These are phyloP conservation scores for Cephalopholis sonnerati DNA, from an alignment of 2,113 vertebrate species.

Conservation along the genomic window DNA sequence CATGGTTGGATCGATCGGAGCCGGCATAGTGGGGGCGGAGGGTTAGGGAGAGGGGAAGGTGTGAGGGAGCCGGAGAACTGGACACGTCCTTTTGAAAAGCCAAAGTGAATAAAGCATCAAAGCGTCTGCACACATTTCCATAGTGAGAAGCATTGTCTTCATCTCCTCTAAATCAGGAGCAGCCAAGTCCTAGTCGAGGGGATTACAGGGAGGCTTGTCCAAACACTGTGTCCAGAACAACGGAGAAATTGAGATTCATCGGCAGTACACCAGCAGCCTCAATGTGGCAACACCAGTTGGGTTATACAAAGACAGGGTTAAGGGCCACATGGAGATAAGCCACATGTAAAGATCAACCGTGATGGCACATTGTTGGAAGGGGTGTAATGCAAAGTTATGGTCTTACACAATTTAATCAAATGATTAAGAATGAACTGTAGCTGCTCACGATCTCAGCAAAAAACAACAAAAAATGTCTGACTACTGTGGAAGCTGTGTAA, in stretches of 20 bases:
- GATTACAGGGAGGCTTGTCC: conserved; percentile 62
- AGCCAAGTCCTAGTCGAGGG: conserved; percentile 46
- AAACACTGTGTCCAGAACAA: conserved; percentile 58
- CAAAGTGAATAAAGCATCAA: conserved; percentile 80
- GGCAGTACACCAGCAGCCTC: conserved; percentile 6
- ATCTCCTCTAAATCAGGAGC: conserved; percentile 60
- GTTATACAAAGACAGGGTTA: conserved; percentile 10
- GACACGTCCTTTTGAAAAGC: conserved; percentile 76
- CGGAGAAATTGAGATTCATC: conserved; percentile 34
- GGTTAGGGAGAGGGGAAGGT: conserved; percentile 46
- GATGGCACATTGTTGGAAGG: neutral
- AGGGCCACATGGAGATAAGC: neutral
- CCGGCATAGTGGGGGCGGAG: conserved; percentile 29
- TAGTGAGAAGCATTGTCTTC: conserved; percentile 61
- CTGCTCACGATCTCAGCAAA: neutral
- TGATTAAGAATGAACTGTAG: neutral
- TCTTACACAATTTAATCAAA: neutral
- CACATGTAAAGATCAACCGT: neutral
- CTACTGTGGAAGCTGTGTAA: neutral
- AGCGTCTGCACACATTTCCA: conserved; percentile 58
- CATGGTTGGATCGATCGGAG: conserved; percentile 81
- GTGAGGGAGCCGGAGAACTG: conserved; percentile 57
- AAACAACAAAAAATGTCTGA: neutral
- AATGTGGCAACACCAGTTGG: neutral
- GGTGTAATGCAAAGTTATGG: neutral